These are phyloP conservation scores for Halcyon senegalensis DNA, from an alignment of 2,113 vertebrate genomes.

Conservation along the genomic window DNA sequence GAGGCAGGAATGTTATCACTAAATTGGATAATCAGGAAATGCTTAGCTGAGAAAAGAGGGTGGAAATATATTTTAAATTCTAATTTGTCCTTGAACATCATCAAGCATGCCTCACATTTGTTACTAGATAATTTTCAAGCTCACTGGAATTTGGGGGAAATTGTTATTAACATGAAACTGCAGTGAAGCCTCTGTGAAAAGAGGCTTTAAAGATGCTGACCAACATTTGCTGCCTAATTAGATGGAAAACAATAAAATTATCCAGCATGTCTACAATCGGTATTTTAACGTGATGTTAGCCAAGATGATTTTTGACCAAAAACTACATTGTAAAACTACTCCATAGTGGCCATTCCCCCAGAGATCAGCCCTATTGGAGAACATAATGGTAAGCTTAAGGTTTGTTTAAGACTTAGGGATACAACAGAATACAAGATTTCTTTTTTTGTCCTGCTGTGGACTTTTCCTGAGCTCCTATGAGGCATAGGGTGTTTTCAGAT, in stretches of 20 bases:
- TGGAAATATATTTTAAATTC: conserved; percentile 53
- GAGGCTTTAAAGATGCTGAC: background rate
- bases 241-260: background rate
- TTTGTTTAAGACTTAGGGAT: background rate
- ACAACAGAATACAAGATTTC: background rate
- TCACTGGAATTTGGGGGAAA: background rate
- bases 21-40: conserved; percentile 55
- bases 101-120: conserved; percentile 14
- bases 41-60: conserved; percentile 28
- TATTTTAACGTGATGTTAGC: background rate
- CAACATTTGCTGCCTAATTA: background rate
- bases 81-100: conserved; percentile 48
- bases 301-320: background rate
- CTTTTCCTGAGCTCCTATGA: background rate
- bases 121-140: conserved; percentile 11
- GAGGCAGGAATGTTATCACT: conserved; percentile 40
- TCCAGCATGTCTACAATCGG: background rate
- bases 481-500: background rate
- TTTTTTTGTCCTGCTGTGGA: background rate
- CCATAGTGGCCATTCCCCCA: background rate
- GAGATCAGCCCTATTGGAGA: background rate
- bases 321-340: background rate
- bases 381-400: background rate
- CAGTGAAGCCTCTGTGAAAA: background rate
- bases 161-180: background rate